These are phyloP conservation scores for Cryptus armator DNA, from an alignment of 2,888 invertebrate genomes.

Conservation along the genomic window DNA sequence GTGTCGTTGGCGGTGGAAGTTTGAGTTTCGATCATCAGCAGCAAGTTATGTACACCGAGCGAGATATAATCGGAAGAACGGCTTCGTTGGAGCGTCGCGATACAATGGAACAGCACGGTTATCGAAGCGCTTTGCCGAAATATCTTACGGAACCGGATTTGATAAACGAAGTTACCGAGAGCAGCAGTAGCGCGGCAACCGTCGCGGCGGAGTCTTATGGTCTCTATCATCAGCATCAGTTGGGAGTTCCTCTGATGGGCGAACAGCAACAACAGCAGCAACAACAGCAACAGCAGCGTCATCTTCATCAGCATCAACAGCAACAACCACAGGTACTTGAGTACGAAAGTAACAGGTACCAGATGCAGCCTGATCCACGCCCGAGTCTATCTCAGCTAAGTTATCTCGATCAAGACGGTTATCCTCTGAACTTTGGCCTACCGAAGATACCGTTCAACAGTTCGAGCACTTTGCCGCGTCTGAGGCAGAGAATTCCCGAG, in stretches of 20 bases:
- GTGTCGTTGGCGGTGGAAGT: constrained; percentile 71
- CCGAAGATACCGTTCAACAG: constrained; percentile 89
- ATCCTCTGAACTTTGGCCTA: constrained; percentile 92
- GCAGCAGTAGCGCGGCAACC: constrained; percentile 71
- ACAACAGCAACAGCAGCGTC: constrained; percentile 50
- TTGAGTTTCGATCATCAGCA: constrained; percentile 86
- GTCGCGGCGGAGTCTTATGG: constrained; percentile 64
- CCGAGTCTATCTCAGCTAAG: constrained; percentile 79
- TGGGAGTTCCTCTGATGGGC: constrained; percentile 53
- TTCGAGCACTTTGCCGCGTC: constrained; percentile 92
- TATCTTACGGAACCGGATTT: constrained; percentile 86
- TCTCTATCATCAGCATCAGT: constrained; percentile 77
- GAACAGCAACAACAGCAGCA: constrained; percentile 62
- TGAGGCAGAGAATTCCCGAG: constrained; percentile 86
- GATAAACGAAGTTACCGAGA: constrained; percentile 84
- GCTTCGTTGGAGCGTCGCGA: constrained; percentile 75
- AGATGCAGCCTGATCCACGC: constrained; percentile 78
- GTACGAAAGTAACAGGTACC: constrained; percentile 79
- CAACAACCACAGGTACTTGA: constrained; percentile 76
- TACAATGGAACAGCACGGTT: constrained; percentile 73
- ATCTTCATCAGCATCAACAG: constrained; percentile 72
- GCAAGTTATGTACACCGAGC: constrained; percentile 76
- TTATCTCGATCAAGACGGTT: constrained; percentile 92
- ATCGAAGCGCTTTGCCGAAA: constrained; percentile 76
- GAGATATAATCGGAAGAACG: constrained; percentile 74